Base-by-base conservation (phyloP, 2,113 vertebrate genomes). In the Odocoileus virginianus region DNA sequence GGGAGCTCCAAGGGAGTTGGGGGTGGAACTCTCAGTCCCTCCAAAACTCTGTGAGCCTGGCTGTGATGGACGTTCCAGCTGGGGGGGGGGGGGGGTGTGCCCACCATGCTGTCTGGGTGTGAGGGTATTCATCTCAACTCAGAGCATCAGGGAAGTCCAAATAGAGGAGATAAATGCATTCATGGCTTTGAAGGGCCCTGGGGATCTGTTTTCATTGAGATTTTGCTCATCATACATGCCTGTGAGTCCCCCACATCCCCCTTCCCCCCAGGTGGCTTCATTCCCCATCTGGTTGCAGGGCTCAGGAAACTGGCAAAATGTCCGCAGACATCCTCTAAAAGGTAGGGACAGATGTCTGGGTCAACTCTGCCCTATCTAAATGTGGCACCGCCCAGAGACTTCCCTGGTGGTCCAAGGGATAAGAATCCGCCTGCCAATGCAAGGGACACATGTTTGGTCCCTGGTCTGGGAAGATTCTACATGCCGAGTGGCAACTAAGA, bases 1-100 rank as follows among this genome's bases (percentile, higher is more conserved):
- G 40, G 76, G 36, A 64, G 85, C 36, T 40, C 64, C 1, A 10
- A 33, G 86, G 43, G 33, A 71, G 16, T 25, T 43, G 17, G 4
- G 9, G 33, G 7, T 15, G 50, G 36, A 52, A 2, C 11, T n/a
- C 86, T 28, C 3, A 12, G 45, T 4, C n/a, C 28, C 33, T 30
- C 28, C 3, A 1, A 7, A 15, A 8, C 84, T 47, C 89, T 2
- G 6, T 2, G 54, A 54, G 23, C 60, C 52, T 30, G 5, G 78
- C 55, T 14, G 0, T 0, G 16, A 11, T 2, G 40, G 28, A 19
- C 6, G 1, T 28, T 40, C 19, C 71, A 6, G 27, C 4, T 0
- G 12, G 5, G 17, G 33, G 7, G 5, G 0, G 27, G 12, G 7
- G 16, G 15, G 67, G 36, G n/a, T 36, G 15, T 2, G 11, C 45